Conservation (phyloP, 2,888 invertebrate species). For the Meteorus cinctellus region DNA sequence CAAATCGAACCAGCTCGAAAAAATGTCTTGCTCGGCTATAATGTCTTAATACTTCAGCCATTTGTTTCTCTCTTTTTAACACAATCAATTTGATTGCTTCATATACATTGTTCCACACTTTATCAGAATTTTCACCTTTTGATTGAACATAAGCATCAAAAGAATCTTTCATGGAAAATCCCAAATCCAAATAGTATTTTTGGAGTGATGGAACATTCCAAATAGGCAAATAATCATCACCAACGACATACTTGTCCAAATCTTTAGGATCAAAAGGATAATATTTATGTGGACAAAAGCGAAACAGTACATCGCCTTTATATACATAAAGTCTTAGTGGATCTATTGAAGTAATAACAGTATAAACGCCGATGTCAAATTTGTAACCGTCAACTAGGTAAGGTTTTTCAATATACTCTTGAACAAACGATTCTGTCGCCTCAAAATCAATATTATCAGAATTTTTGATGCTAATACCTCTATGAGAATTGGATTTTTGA, state of each 20-base stretch:
- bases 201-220: conserved; percentile 91
- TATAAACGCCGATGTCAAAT: conserved; percentile 98
- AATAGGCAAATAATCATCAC: conserved; percentile 93
- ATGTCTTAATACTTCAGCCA: conserved; percentile 77
- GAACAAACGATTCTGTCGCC: conserved; percentile 86
- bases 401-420: conserved; percentile 92
- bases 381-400: conserved; percentile 93
- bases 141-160: conserved; percentile 85
- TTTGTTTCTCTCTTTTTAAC: conserved; percentile 82
- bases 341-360: conserved; percentile 90
- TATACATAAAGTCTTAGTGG: conserved; percentile 93
- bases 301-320: conserved; percentile 91
- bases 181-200: conserved; percentile 81
- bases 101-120: conserved; percentile 87
- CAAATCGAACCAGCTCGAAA: conserved; percentile 96
- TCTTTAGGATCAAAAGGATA: conserved; percentile 89
- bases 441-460: conserved; percentile 82
- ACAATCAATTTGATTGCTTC: conserved; percentile 83
- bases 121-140: conserved; percentile 81
- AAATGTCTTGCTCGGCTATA: conserved; percentile 77
- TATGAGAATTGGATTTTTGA: conserved; percentile 93
- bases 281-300: conserved; percentile 92
- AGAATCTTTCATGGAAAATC: conserved; percentile 89
- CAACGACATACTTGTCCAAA: conserved; percentile 93
- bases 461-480: conserved; percentile 86